Evolutionary conservation across 2,888 invertebrate genomes (phyloP), one percentile per base, ranked within the genome.

Genomic region (Diarsia mendica): DNA sequence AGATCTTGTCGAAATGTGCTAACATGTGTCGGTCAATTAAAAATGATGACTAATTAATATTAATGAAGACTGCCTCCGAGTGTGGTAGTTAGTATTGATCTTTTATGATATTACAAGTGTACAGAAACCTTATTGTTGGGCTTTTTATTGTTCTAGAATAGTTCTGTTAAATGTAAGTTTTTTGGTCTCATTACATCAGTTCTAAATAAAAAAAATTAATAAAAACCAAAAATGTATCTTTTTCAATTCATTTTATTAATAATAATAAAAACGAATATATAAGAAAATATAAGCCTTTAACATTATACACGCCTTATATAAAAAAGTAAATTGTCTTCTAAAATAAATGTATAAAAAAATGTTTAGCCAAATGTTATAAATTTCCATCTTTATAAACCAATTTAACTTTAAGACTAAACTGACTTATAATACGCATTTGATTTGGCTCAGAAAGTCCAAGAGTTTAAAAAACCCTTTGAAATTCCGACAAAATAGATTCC

Each of bases 291-390:
- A 79, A 76, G 66, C 66, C 79, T 71, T 73, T 72, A 75, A 67
- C 48, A 33, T 48, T 71, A 76, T 23, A 83, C 8, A 75, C 28
- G 84, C 86, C 84, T 79, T 84, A 85, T 48, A 85, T 46, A 69
- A 55, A 55, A 73, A 69, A 81, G 23, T 58, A 68, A 80, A 28
- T 46, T 48, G 11, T 60, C 39, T 6, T 83, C 72, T 46, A 79
- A 79, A 75, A 73, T 67, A 83, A 72, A 75, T 71, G 10, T 70
- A 72, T 11, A 58, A 53, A 23, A 67, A 64, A 74, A 64, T 86
- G 33, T 64, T 72, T 80, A 80, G 33, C 60, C 67, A 80, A 80
- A 71, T 79, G 18, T 73, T 77, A 81, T 28, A 28, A 28, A 28
- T 73, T 77, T 85, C 61, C 53, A 85, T 65, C 70, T 73, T 82